Base-by-base conservation (phyloP, 2,797 vertebrate genomes). In the Fistularia commersonii region DNA sequence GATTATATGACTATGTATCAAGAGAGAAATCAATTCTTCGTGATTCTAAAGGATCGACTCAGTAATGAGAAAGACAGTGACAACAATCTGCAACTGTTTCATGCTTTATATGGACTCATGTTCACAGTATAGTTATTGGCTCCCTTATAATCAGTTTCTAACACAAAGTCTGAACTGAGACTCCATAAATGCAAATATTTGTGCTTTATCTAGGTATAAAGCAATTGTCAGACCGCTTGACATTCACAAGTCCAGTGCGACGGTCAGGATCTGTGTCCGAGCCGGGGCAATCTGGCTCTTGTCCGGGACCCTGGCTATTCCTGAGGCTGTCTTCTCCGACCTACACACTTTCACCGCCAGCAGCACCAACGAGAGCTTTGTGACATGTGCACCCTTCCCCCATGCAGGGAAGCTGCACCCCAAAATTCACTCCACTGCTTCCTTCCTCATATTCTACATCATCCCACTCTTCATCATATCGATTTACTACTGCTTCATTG, bases 151-250 rank as follows among this genome's bases (percentile, higher is more conserved):
- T 23, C 2, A 23, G 23, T 23, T 23, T 23, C 23, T 23, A 23
- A 2, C 23, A 23, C 23, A 23, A 23, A 23, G 23, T 23, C 23
- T 23, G 23, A 23, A 4, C 23, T 23, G 23, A 23, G 23, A 4
- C 23, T 23, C 23, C 23, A 23, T 23, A 4, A 23, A 23, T 4
- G 4, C 23, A 23, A 23, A 2, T 23, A 23, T 23, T 23, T 23
- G 23, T 23, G 23, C 23, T 23, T 23, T 11, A 41, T 39, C 65
- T 78, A 98, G 96, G 84, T 98, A 98, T 79, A 94, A 91, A 81
- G 96, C 95, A 42, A 97, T 98, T 3, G 96, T 99, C 63, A 93
- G 91, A 55, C 96, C 97, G 0, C 89, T 99, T 91, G 95, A 98
- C 65, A 91, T 95, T 61, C 93, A 94, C 80, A 87, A 86, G 3